A percentile compares a stretch with the other conserved stretches of the same genome.
These are phyloP conservation scores for Diaprepes abbreviatus DNA, from an alignment of 2,888 invertebrate species.

Conservation along the genomic window DNA sequence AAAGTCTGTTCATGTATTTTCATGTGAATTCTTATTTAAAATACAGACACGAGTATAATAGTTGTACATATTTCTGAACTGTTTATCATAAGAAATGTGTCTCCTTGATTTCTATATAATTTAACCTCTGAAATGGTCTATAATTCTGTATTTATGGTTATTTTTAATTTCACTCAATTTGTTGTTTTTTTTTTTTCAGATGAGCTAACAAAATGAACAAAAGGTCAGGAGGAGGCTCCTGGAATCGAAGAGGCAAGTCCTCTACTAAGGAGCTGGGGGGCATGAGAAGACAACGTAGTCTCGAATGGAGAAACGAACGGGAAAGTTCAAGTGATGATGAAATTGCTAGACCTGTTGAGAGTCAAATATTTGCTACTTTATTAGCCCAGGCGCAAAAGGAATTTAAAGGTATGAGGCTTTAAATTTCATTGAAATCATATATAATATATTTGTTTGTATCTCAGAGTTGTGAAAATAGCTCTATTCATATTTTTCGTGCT, in stretches of 20 bases:
- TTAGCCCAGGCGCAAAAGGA: slow-evolving; percentile 73
- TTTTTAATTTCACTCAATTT: too few relatives aligned
- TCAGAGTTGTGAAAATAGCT: too few relatives aligned
- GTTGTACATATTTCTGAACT: too few relatives aligned
- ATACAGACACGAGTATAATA: too few relatives aligned
- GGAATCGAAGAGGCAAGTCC: slow-evolving; percentile 60
- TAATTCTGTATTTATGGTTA: too few relatives aligned
- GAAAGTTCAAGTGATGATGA: slow-evolving; percentile 73
- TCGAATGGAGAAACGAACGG: slow-evolving; percentile 72
- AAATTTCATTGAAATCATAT: not conserved
- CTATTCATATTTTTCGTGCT: too few relatives aligned
- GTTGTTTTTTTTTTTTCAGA: slow-evolving; percentile 38
- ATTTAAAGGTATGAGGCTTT: slow-evolving; percentile 68
- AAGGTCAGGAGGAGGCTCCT: slow-evolving; percentile 62
- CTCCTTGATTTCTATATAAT: too few relatives aligned
- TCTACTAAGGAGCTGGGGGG: slow-evolving; percentile 51
- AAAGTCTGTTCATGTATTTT: too few relatives aligned
- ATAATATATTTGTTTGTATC: too few relatives aligned
- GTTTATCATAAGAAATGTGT: too few relatives aligned
- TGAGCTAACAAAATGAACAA: slow-evolving; percentile 47
- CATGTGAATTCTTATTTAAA: too few relatives aligned
- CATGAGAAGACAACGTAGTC: slow-evolving; percentile 71
- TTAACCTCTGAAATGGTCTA: too few relatives aligned
- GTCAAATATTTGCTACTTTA: slow-evolving; percentile 72
- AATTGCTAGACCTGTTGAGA: slow-evolving; percentile 69